A percentile compares a stretch with the other conserved stretches of the same genome.
phyloP scores from a whole-genome alignment of 2,888 invertebrate species.

The Oscheius sp. region DNA sequence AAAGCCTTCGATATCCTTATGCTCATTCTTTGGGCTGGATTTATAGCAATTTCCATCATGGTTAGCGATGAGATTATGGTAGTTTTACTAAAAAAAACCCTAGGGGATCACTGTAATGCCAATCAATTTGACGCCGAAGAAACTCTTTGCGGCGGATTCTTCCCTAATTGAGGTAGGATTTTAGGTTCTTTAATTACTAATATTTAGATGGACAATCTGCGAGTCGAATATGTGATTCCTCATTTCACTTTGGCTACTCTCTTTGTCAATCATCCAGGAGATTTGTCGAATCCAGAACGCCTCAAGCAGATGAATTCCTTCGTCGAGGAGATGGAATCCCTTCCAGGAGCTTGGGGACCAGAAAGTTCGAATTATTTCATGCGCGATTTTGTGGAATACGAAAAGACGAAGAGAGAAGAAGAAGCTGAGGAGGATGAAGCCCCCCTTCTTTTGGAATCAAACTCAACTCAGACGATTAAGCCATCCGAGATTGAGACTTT shows the following conservation, averaged over 20 bases:
- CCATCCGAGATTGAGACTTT: slow-evolving; percentile 45
- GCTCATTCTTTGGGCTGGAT: slow-evolving; percentile 52
- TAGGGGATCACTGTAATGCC: slow-evolving; percentile 66
- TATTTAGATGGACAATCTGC: slow-evolving; percentile 57
- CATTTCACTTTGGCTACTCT: slow-evolving; percentile 58
- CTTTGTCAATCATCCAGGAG: slow-evolving; percentile 59
- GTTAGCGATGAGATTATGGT: too few relatives aligned
- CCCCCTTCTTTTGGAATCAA: neutral
- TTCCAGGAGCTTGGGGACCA: slow-evolving; percentile 62
- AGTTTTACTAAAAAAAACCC: too few relatives aligned
- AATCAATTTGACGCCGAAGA: slow-evolving; percentile 66
- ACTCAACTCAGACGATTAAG: neutral
- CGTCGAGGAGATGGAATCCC: slow-evolving; percentile 57
- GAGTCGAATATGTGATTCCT: slow-evolving; percentile 65
- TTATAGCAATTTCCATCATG: slow-evolving; percentile 57
- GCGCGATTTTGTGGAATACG: slow-evolving; percentile 40
- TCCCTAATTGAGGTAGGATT: slow-evolving; percentile 56
- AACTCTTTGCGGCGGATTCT: slow-evolving; percentile 66
- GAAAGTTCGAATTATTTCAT: slow-evolving; percentile 55
- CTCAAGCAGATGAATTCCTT: slow-evolving; percentile 41
- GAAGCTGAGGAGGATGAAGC: slow-evolving; percentile 31
- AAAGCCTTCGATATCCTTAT: slow-evolving; percentile 50
- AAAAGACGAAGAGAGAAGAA: slow-evolving; percentile 36
- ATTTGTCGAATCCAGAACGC: slow-evolving; percentile 50
- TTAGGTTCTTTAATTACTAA: neutral